Base-by-base conservation (phyloP, 2,888 invertebrate genomes). In the Tachina grossa region DNA sequence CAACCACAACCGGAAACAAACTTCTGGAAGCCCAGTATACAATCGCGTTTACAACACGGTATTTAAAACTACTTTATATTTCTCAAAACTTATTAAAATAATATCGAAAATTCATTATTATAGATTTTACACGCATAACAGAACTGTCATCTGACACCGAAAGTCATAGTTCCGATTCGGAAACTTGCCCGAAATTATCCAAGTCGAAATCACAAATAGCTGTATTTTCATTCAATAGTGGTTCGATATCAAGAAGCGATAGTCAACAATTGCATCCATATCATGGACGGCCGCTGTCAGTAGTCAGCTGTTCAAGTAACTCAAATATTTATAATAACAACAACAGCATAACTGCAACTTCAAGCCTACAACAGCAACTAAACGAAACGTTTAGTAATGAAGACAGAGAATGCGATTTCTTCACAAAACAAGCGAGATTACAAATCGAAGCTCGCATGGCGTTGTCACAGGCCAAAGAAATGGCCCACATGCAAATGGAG, bases 401-500 rank as follows among this genome's bases (percentile, higher is more conserved):
- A 84, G 92, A 94, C 87, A 93, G 95, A 84, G 96, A 96, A 90
- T 96, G 95, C 57, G 97, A 97, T 92, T 97, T 97, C 92, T 96
- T 96, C 91, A 95, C 96, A 22, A 94, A 96, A 83, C 97, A 97
- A 93, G 96, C 96, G 10, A 94, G 96, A 88, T 93, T 98, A 78
- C 97, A 97, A 92, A 96, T 97, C 63, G 97, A 98, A 92, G 97
- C 97, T 6, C 94, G 97, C 89, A 95, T 97, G 94, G 97, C 97
- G 8, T 93, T 98, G 84, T 96, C 97, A 1, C 97, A 97, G 93
- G 97, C 98, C 39, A 97, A 97, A 92, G 96, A 97, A 92, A 96
- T 97, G 95, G 97, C 98, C 47, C 95, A 96, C 88, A 96, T 97
- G 95, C 97, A 97, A 93, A 97, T 97, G 96, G 96, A 96, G 94